Evolutionary conservation across 2,888 invertebrate species (phyloP).

Genomic region (Cartodere bifasciata): DNA sequence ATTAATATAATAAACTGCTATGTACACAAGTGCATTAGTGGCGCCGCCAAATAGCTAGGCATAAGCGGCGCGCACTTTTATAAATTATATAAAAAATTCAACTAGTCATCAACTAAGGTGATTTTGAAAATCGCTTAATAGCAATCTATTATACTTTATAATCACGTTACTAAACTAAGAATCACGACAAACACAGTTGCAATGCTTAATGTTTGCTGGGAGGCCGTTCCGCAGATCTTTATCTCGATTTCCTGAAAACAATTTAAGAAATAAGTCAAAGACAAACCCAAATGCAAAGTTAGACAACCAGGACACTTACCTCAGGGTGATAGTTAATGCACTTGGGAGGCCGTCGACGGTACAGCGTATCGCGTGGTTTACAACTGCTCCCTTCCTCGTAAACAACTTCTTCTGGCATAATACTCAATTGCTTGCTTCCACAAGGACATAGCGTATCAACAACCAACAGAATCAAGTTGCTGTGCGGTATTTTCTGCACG

Average conservation of each 20-base stretch:
- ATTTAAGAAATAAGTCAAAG: conserved; percentile 7
- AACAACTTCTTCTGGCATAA: conserved; percentile 58
- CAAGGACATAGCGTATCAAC: conserved; percentile 83
- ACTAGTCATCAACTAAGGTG: too few relatives aligned
- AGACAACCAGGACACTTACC: conserved; percentile 35
- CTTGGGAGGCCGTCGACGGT: conserved; percentile 60
- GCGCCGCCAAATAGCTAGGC: too few relatives aligned
- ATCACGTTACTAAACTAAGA: conserved; percentile 16
- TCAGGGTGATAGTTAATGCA: conserved; percentile 86
- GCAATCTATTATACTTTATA: conserved; percentile 2
- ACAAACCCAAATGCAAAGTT: background rate
- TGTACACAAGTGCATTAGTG: too few relatives aligned
- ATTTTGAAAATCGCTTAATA: conserved; percentile 2
- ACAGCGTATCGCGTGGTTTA: conserved; percentile 50
- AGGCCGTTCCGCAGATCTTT: conserved; percentile 45
- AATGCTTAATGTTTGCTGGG: conserved; percentile 20
- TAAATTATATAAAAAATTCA: too few relatives aligned
- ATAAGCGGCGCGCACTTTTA: too few relatives aligned
- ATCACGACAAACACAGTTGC: conserved; percentile 11
- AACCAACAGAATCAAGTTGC: conserved; percentile 76
- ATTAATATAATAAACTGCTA: too few relatives aligned
- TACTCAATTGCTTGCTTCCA: conserved; percentile 75
- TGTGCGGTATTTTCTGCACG: conserved; percentile 82
- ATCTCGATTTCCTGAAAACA: conserved; percentile 50
- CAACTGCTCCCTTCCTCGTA: conserved; percentile 40